Evolutionary conservation across 2,113 vertebrate species (phyloP).

Genomic region (Prionailurus bengalensis): DNA sequence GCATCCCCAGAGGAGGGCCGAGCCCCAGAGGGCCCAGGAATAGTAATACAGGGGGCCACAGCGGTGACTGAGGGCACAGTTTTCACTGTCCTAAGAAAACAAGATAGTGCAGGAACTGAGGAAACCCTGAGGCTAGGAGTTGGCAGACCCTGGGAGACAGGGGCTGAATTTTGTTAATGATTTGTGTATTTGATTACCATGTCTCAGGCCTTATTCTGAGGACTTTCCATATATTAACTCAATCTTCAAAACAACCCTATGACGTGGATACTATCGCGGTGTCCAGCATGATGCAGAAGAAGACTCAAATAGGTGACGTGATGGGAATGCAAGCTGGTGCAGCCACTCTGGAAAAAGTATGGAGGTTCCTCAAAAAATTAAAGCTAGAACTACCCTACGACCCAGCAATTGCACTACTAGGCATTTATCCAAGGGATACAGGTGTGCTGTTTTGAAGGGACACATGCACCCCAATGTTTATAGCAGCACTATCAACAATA

Average conservation of each 20-base stretch:
- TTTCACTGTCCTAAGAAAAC: not conserved
- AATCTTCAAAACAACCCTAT: not conserved
- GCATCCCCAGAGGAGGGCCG: not conserved
- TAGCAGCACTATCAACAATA: too few relatives aligned
- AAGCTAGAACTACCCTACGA: too few relatives aligned
- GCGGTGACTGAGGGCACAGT: not conserved
- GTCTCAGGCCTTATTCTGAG: not conserved
- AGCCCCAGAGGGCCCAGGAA: not conserved
- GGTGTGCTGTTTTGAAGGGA: too few relatives aligned
- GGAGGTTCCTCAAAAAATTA: too few relatives aligned
- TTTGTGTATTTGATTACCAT: not conserved
- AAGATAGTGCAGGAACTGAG: not conserved
- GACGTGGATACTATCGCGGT: not conserved
- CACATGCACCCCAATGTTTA: too few relatives aligned
- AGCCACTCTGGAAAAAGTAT: too few relatives aligned
- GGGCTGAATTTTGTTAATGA: not conserved
- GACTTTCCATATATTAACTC: not conserved
- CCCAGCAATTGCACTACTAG: too few relatives aligned
- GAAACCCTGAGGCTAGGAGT: not conserved
- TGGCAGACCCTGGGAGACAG: not conserved
- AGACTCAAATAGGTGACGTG: not conserved
- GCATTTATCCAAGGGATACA: too few relatives aligned
- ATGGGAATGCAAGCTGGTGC: not conserved
- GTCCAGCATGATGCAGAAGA: slow-evolving; percentile 39
- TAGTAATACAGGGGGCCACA: not conserved